Percentiles rank a stretch among this genome's conserved stretches.
Evolutionary conservation across 2,888 invertebrate species (phyloP).

Genomic region (Mactromeris polynyma): DNA sequence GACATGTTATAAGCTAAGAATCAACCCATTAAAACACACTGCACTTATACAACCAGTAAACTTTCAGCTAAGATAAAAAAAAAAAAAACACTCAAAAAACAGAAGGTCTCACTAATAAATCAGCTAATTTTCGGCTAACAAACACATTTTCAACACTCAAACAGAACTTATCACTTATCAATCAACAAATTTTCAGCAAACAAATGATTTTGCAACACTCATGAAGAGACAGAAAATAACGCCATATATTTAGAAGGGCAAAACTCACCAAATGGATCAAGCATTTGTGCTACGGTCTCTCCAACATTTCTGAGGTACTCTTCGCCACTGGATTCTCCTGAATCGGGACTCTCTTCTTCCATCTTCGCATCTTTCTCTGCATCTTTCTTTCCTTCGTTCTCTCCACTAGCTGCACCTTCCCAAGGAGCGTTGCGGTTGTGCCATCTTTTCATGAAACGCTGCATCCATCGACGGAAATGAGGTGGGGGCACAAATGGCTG

Average conservation of each 20-base stretch:
- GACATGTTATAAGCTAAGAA: too few species aligned
- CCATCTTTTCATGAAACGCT: slow-evolving; percentile 79
- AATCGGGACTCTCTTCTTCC: slow-evolving; percentile 58
- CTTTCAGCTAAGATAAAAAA: too few species aligned
- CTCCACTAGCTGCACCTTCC: slow-evolving; percentile 38
- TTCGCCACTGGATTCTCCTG: slow-evolving; percentile 70
- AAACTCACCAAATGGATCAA: slow-evolving; percentile 88
- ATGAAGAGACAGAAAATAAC: too few species aligned
- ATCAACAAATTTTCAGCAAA: too few species aligned
- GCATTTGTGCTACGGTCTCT: slow-evolving; percentile 88
- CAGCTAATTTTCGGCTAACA: too few species aligned
- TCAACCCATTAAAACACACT: too few species aligned
- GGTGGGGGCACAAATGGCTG: slow-evolving; percentile 78
- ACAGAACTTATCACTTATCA: too few species aligned
- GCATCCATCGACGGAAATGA: slow-evolving; percentile 83
- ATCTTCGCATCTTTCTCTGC: slow-evolving; percentile 56
- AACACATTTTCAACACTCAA: too few species aligned
- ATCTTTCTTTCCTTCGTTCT: slow-evolving; percentile 31
- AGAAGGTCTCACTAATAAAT: too few species aligned
- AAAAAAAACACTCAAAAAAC: too few species aligned
- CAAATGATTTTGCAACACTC: too few species aligned
- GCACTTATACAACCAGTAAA: too few species aligned
- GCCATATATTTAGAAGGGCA: background rate
- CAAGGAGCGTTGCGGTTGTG: slow-evolving; percentile 73
- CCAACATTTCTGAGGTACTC: slow-evolving; percentile 88